These are phyloP conservation scores for Amphiduros pacificus DNA, from an alignment of 2,888 invertebrate genomes.

Conservation along the genomic window DNA sequence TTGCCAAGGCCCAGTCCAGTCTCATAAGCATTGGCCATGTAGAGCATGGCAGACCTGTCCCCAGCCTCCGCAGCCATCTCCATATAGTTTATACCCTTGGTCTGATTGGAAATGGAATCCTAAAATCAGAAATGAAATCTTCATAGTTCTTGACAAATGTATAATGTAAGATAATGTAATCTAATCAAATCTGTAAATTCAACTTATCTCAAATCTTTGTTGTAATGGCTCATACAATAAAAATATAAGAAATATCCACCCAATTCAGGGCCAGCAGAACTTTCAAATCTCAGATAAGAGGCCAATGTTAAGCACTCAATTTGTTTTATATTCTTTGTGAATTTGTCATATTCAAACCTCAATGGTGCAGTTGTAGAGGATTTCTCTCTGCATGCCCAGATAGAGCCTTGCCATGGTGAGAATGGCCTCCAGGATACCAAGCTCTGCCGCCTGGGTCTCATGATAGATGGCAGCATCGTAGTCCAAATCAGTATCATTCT, in stretches of 20 bases:
- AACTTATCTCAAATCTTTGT: too few relatives aligned
- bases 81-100: conserved; percentile 60
- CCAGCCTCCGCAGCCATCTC: conserved; percentile 62
- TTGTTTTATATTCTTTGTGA: too few relatives aligned
- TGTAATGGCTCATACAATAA: too few relatives aligned
- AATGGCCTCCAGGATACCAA: conserved; percentile 64
- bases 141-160: too few relatives aligned
- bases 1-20: conserved; percentile 58
- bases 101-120: too few relatives aligned
- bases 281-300: too few relatives aligned
- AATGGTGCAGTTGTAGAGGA: conserved; percentile 60
- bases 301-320: neutral
- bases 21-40: conserved; percentile 63
- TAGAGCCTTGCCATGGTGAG: conserved; percentile 62
- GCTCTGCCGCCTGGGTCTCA: conserved; percentile 63
- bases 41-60: conserved; percentile 63
- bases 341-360: conserved; percentile 13
- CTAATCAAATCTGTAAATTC: too few relatives aligned
- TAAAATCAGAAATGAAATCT: too few relatives aligned
- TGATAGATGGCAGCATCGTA: conserved; percentile 64
- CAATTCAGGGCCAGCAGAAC: too few relatives aligned
- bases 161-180: too few relatives aligned
- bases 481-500: conserved; percentile 60
- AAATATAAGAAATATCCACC: too few relatives aligned
- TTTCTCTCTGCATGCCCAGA: conserved; percentile 61